Evolutionary conservation across 2,888 invertebrate species (phyloP).

Genomic region (Limnephilus rhombicus): DNA sequence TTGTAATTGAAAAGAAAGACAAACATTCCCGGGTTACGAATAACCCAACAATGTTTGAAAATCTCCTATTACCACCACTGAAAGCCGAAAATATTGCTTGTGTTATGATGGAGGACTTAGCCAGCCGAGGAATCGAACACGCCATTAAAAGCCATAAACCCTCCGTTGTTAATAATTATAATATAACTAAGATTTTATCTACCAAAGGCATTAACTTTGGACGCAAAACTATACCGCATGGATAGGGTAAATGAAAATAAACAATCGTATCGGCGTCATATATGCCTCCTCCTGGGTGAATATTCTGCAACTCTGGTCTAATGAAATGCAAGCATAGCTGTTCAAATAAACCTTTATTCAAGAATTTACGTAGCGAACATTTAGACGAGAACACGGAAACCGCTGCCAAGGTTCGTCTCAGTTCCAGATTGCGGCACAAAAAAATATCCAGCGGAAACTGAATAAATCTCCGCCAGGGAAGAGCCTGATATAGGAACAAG

Average conservation of each 20-base stretch:
- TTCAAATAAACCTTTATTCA: neutral
- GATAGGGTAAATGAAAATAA: neutral
- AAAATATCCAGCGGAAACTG: neutral
- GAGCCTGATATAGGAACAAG: neutral
- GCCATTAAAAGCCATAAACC: no score
- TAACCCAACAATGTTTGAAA: no score
- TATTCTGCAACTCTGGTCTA: neutral
- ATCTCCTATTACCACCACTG: no score
- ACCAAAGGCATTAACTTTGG: no score
- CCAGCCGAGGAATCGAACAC: no score
- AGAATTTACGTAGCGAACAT: neutral
- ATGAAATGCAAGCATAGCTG: neutral
- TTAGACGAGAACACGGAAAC: neutral
- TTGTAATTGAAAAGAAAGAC: no score
- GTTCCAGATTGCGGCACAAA: neutral
- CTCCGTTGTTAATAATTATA: no score
- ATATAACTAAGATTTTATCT: no score
- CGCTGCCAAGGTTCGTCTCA: neutral
- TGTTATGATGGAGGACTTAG: no score
- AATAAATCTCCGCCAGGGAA: neutral
- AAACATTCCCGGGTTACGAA: no score
- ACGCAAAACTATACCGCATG: no score
- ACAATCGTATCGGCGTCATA: neutral
- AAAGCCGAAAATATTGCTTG: no score
- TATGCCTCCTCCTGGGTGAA: neutral